A percentile compares a stretch with the other conserved stretches of the same genome.
Evolutionary conservation across 1,140 invertebrate genomes (phyloP).

Genomic region (Aphaenogaster rudis): DNA sequence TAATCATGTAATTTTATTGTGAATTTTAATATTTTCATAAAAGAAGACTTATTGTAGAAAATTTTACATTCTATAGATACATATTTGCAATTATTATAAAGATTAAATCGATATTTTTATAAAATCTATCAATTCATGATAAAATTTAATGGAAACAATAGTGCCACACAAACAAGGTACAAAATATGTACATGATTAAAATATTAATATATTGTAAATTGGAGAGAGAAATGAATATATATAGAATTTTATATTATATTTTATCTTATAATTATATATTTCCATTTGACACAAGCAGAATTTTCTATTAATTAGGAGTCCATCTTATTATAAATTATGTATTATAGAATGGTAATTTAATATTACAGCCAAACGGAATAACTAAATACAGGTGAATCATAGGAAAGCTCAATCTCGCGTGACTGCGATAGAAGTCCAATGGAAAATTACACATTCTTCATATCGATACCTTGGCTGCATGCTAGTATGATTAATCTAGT

Average conservation of each 20-base stretch:
- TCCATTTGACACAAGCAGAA: no score
- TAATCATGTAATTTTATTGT: no score
- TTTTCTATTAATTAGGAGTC: not conserved
- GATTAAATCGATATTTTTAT: no score
- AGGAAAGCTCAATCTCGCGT: conserved; percentile 14
- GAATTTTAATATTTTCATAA: no score
- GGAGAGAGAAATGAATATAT: not conserved
- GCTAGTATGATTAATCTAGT: not conserved
- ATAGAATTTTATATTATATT: not conserved
- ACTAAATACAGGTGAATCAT: not conserved
- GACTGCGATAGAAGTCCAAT: conserved; percentile 6
- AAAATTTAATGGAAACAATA: not conserved
- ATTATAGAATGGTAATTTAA: not conserved
- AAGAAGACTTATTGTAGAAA: no score
- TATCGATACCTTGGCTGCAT: not conserved
- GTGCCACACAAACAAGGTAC: not conserved
- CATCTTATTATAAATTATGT: not conserved
- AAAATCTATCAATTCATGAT: not conserved
- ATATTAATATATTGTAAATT: not conserved
- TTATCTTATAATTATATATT: no score
- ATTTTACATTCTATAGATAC: no score
- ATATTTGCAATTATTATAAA: no score
- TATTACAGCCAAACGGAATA: not conserved
- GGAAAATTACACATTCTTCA: conserved; percentile 20
- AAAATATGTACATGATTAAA: no score